phyloP scores from a whole-genome alignment of 2,888 invertebrate species.

The Drosophila macrospina region DNA sequence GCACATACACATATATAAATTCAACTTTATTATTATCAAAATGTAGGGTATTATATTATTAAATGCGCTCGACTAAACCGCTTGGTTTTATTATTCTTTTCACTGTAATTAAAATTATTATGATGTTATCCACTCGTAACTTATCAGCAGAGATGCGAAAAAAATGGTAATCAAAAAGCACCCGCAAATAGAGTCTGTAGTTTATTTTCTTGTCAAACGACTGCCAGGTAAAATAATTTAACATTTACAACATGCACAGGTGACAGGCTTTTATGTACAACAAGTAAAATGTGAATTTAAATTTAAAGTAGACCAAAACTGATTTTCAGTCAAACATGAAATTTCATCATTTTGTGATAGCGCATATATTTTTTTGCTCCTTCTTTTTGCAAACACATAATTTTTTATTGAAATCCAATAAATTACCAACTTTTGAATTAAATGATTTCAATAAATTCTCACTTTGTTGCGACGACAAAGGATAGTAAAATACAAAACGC shows the following conservation, averaged over 20 bases:
- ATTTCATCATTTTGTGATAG: background rate
- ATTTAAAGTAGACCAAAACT: slow-evolving; percentile 39
- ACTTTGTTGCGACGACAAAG: slow-evolving; percentile 15
- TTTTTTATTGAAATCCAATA: slow-evolving; percentile 3
- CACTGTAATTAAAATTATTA: slow-evolving; percentile 75
- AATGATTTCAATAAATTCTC: slow-evolving; percentile 15
- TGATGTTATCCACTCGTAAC: slow-evolving; percentile 69
- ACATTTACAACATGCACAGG: slow-evolving; percentile 43
- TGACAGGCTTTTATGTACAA: slow-evolving; percentile 67
- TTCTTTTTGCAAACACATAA: background rate
- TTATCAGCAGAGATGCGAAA: slow-evolving; percentile 56
- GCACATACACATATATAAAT: too few relatives aligned
- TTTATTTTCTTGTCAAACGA: slow-evolving; percentile 54
- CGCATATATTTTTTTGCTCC: background rate
- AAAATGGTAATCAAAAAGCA: slow-evolving; percentile 68
- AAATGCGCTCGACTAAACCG: background rate
- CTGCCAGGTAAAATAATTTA: slow-evolving; percentile 41
- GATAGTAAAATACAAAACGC: slow-evolving; percentile 25
- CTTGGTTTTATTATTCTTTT: slow-evolving; percentile 39
- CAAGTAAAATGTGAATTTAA: slow-evolving; percentile 59
- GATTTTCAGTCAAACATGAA: slow-evolving; percentile 15
- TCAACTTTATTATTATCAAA: too few relatives aligned
- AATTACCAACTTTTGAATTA: slow-evolving; percentile 3
- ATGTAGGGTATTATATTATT: too few relatives aligned
- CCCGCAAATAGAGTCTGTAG: slow-evolving; percentile 64